Conservation (phyloP, 2,888 invertebrate genomes). For the Calliphora vomitoria region DNA sequence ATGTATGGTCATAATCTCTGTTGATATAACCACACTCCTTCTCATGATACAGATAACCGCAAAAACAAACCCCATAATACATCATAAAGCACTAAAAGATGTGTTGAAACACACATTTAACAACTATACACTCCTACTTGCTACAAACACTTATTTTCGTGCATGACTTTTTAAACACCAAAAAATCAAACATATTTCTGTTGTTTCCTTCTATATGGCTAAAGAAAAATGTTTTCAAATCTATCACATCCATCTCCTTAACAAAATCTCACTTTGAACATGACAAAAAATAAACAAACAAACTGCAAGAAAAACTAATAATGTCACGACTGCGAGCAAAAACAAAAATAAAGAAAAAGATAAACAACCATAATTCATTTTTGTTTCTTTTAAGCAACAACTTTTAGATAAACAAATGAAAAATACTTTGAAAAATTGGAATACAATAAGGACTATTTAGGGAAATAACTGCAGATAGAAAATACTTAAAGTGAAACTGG, state of each 20-base stretch:
- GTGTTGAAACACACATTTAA: not conserved
- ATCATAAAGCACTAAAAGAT: not conserved
- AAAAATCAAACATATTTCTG: not conserved
- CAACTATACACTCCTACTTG: not conserved
- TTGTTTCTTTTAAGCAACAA: not conserved
- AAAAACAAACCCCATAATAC: not conserved
- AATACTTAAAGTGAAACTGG: not conserved
- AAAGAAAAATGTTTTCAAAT: not conserved
- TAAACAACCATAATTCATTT: not conserved
- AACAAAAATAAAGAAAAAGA: not conserved
- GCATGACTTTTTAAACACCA: not conserved
- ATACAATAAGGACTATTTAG: conserved; percentile 3
- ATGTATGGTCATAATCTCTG: not conserved
- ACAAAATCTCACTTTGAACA: not conserved
- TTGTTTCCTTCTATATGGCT: not conserved
- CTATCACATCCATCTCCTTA: not conserved
- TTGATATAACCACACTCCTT: not conserved
- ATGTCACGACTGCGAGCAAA: not conserved
- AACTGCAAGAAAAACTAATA: conserved; percentile 2
- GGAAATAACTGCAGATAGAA: not conserved
- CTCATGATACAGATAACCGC: not conserved
- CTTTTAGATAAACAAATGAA: not conserved
- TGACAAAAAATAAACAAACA: not conserved
- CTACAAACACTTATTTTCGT: not conserved
- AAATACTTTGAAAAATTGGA: not conserved